Conservation (phyloP, 2,797 vertebrate genomes). For the Oreochromis mossambicus region DNA sequence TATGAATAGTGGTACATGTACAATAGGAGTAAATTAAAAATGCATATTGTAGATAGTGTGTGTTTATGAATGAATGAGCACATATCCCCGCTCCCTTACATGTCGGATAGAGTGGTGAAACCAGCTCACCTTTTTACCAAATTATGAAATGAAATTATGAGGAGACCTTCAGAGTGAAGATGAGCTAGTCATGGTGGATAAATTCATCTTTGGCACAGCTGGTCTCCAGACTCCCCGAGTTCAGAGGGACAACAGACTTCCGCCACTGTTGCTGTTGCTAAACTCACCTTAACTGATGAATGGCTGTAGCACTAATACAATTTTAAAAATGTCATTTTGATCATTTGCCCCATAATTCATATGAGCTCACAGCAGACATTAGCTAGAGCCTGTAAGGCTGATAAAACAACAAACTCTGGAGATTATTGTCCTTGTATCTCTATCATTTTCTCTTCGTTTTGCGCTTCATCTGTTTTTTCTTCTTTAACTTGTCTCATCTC, state of each 20-base stretch:
- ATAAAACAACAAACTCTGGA: not conserved
- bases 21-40: not conserved
- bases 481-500: slow-evolving; percentile 47
- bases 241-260: slow-evolving; percentile 21
- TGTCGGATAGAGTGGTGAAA: slow-evolving; percentile 28
- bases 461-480: not conserved
- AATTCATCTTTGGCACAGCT: slow-evolving; percentile 17
- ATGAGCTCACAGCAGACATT: not conserved
- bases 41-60: not conserved
- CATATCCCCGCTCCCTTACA: not conserved
- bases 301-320: slow-evolving; percentile 9
- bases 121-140: slow-evolving; percentile 7
- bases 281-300: slow-evolving; percentile 33
- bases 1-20: not conserved
- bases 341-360: slow-evolving; percentile 5
- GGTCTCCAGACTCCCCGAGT: slow-evolving; percentile 22
- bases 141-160: slow-evolving; percentile 33
- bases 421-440: not conserved
- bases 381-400: not conserved
- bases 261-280: not conserved
- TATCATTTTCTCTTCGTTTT: not conserved
- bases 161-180: slow-evolving; percentile 11
- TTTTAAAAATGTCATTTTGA: slow-evolving; percentile 10
- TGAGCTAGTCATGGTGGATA: slow-evolving; percentile 10
- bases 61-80: not conserved